A percentile compares a stretch with the other conserved stretches of the same genome.
Conservation (phyloP, 2,113 vertebrate species). For the Halcyon senegalensis region DNA sequence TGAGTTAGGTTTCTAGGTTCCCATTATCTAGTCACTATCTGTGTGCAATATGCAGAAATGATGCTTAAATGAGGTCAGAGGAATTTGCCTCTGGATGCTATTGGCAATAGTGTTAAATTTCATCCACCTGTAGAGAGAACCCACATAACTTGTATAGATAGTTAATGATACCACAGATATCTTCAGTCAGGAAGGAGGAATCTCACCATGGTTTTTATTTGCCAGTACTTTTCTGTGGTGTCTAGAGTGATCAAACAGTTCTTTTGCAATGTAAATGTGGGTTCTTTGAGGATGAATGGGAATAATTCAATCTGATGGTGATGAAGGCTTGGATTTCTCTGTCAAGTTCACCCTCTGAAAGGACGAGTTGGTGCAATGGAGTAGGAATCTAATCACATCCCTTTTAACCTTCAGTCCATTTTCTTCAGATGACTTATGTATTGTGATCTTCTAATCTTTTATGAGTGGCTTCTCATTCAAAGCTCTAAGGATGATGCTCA, state of each 20-base stretch:
- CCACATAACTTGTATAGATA: neutral
- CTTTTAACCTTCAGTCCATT: neutral
- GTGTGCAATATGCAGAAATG: neutral
- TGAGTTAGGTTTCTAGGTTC: neutral
- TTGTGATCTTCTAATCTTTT: neutral
- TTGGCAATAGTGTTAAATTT: neutral
- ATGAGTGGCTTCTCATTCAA: neutral
- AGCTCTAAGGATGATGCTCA: neutral
- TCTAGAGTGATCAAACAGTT: neutral
- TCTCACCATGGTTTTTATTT: neutral
- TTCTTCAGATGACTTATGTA: neutral
- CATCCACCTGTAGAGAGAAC: neutral
- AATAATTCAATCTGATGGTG: neutral
- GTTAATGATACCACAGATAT: neutral
- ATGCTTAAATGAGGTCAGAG: neutral
- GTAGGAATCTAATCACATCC: neutral
- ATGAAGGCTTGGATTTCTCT: neutral
- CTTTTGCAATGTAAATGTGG: neutral
- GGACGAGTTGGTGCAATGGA: neutral
- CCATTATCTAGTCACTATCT: neutral
- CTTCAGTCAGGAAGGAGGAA: neutral
- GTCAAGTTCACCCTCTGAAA: neutral
- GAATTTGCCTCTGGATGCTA: accelerated
- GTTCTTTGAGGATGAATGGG: neutral
- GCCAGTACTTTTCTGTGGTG: neutral